Percentiles rank a stretch among this genome's conserved stretches.
Evolutionary conservation across 2,113 vertebrate species (phyloP).

Genomic region (Rutilus rutilus): DNA sequence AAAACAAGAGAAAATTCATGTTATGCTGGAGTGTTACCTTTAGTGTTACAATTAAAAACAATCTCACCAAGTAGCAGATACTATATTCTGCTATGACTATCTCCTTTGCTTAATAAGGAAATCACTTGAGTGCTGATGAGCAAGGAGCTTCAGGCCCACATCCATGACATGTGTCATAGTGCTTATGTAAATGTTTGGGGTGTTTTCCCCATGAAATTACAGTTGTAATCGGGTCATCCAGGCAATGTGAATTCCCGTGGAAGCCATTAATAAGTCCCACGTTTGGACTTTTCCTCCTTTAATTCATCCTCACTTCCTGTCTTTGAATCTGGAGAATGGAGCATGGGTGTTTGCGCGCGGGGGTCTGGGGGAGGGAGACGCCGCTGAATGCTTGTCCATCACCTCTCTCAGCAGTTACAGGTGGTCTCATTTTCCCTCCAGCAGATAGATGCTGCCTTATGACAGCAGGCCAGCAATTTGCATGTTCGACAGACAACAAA

Average conservation of each 20-base stretch:
- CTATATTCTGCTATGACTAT: not conserved
- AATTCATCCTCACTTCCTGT: conserved; percentile 91
- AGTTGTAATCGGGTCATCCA: not conserved
- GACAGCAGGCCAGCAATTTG: conserved; percentile 99
- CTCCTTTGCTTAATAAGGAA: not conserved
- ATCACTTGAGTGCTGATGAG: too few relatives aligned
- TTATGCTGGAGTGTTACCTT: not conserved
- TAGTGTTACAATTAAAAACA: not conserved
- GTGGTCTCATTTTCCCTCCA: conserved; percentile 98
- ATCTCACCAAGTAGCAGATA: not conserved
- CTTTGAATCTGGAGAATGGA: conserved; percentile 73
- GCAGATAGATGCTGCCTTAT: conserved; percentile 93
- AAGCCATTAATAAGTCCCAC: conserved; percentile 94
- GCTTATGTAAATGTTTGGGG: not conserved
- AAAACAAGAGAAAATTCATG: not conserved
- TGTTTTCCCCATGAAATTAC: not conserved
- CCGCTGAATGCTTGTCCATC: conserved; percentile 98
- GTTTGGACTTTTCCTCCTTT: conserved; percentile 78
- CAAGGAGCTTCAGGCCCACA: not conserved
- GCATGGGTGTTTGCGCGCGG: conserved; percentile 49
- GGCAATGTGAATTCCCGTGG: conserved; percentile 56
- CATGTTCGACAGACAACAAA: conserved; percentile 99
- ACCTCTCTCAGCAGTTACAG: conserved; percentile 98
- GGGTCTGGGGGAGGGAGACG: conserved; percentile 85
- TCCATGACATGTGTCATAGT: not conserved